phyloP scores from a whole-genome alignment of 1,140 invertebrate species.

The Dendroctonus ponderosae region DNA sequence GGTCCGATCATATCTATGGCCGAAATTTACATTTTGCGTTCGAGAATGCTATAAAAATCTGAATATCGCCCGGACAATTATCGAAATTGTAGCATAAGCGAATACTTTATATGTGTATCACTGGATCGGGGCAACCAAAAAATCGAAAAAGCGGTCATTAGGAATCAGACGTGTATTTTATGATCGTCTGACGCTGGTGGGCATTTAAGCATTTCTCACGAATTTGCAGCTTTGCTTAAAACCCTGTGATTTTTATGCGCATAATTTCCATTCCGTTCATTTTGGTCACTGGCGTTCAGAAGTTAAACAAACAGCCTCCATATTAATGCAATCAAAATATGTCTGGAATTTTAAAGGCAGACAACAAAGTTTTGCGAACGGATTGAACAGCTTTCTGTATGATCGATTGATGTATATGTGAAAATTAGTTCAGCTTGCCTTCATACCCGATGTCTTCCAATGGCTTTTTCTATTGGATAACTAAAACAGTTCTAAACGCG shows the following conservation, averaged over 20 bases:
- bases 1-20: constrained; percentile 2
- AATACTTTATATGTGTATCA: constrained; percentile 20
- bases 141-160: constrained; percentile 14
- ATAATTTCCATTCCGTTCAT: background rate
- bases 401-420: too few relatives aligned
- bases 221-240: constrained; percentile 2
- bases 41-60: constrained; percentile 2
- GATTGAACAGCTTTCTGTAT: too few relatives aligned
- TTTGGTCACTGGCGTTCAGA: too few relatives aligned
- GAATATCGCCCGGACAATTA: constrained; percentile 1
- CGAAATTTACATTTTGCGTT: constrained; percentile 16
- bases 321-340: too few relatives aligned
- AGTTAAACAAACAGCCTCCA: too few relatives aligned
- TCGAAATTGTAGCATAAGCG: constrained; percentile 9
- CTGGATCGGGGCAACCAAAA: constrained; percentile 8
- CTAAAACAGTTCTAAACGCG: too few relatives aligned
- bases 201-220: constrained; percentile 15
- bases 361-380: too few relatives aligned
- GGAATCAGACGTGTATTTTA: constrained; percentile 14
- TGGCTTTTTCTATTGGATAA: too few relatives aligned
- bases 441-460: too few relatives aligned
- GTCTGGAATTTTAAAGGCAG: too few relatives aligned
- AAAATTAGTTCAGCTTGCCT: too few relatives aligned
- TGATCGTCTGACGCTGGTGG: constrained; percentile 7
- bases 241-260: constrained; percentile 8